These are phyloP conservation scores for Anthophora plumipes DNA, from an alignment of 2,888 invertebrate genomes.

Conservation along the genomic window DNA sequence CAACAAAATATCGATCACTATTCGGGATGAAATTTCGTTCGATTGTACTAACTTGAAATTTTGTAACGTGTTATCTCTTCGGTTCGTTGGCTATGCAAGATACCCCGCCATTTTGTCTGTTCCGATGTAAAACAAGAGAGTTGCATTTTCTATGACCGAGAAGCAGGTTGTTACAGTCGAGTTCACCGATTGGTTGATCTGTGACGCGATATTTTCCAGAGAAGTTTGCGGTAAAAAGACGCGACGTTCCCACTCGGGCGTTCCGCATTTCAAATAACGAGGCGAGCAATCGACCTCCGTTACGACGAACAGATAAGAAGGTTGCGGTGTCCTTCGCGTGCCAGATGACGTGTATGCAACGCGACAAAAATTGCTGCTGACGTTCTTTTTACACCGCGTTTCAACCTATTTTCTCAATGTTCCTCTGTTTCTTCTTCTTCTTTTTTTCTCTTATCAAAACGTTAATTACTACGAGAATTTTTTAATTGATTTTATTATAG, in stretches of 20 bases:
- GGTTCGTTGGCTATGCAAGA: not conserved
- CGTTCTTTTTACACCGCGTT: not conserved
- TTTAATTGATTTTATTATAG: too few species aligned
- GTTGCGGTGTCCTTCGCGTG: conserved; percentile 46
- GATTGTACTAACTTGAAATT: conserved; percentile 16
- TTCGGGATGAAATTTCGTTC: not conserved
- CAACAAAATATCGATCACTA: not conserved
- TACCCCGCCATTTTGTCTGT: conserved; percentile 21
- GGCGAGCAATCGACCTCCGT: conserved; percentile 42
- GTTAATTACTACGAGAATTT: too few species aligned
- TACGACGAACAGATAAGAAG: conserved; percentile 47
- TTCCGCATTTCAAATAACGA: conserved; percentile 41
- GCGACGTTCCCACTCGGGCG: conserved; percentile 18
- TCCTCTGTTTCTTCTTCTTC: not conserved
- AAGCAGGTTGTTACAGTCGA: not conserved
- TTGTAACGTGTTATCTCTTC: not conserved
- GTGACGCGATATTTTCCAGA: not conserved
- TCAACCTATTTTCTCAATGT: conserved; percentile 9
- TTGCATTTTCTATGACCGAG: not conserved
- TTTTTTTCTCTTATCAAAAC: too few species aligned
- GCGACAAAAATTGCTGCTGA: conserved; percentile 4
- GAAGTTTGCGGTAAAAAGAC: conserved; percentile 20
- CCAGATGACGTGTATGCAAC: conserved; percentile 17
- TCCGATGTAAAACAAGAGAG: not conserved
- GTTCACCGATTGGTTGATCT: not conserved